Conservation (phyloP, 2,113 vertebrate genomes). For the Ornithorhynchus anatinus region DNA sequence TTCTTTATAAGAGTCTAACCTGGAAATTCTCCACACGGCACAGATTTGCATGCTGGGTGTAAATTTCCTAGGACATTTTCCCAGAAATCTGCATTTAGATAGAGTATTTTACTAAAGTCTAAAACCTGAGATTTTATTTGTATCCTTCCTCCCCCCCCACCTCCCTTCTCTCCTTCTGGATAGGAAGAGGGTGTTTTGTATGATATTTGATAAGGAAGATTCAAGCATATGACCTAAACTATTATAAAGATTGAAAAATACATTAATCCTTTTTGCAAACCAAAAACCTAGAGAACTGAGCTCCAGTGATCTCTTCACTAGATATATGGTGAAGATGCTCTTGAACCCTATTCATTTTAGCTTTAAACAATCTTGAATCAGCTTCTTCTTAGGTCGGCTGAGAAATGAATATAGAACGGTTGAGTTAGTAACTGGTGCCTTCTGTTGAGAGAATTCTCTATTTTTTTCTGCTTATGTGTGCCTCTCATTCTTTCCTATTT, state of each 20-base stretch:
- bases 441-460: neutral
- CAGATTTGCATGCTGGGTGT: slow-evolving; percentile 36
- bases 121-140: slow-evolving; percentile 54
- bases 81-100: slow-evolving; percentile 72
- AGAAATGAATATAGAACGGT: neutral
- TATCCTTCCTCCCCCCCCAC: slow-evolving; percentile 14
- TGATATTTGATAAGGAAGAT: slow-evolving; percentile 24
- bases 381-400: neutral
- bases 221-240: slow-evolving; percentile 18
- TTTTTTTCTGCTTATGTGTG: neutral
- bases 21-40: slow-evolving; percentile 21
- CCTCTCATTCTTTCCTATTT: neutral
- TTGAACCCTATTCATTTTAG: neutral
- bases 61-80: slow-evolving; percentile 57
- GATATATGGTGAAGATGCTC: neutral
- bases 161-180: slow-evolving; percentile 1
- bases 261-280: slow-evolving; percentile 16
- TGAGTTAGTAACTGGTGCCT: neutral
- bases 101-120: slow-evolving; percentile 48
- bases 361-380: slow-evolving; percentile 6
- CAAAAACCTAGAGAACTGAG: neutral
- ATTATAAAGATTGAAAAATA: slow-evolving; percentile 34
- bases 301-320: neutral
- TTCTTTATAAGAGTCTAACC: neutral
- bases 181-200: slow-evolving; percentile 25